Evolutionary conservation across 2,797 vertebrate genomes (phyloP).

Genomic region (Anomalospiza imberbis): DNA sequence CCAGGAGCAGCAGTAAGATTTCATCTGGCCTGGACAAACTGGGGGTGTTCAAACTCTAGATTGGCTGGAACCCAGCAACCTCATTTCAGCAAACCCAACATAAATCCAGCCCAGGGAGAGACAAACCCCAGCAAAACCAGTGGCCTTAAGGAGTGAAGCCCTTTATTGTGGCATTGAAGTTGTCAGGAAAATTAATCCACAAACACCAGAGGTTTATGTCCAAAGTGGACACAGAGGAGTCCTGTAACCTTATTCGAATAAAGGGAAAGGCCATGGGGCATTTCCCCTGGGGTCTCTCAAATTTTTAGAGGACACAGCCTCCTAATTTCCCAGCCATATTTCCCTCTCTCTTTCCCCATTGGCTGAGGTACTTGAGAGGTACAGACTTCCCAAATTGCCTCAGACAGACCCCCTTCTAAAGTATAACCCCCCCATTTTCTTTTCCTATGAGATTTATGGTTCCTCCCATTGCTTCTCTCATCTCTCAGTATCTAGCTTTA

Average conservation of each 20-base stretch:
- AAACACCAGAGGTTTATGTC: background rate
- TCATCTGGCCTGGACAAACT: background rate
- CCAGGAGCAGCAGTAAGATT: background rate
- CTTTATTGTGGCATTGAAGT: background rate
- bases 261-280: background rate
- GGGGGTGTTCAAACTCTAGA: background rate
- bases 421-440: background rate
- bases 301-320: background rate
- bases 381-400: fast-evolving
- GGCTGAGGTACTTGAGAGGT: background rate
- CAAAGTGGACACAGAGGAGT: background rate
- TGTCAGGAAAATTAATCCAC: background rate
- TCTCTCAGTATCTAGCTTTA: background rate
- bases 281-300: background rate
- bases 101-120: background rate
- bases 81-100: background rate
- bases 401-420: background rate
- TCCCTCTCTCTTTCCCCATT: background rate
- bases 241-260: background rate
- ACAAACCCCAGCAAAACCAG: background rate
- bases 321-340: background rate
- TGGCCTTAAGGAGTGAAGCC: background rate
- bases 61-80: background rate
- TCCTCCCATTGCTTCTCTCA: background rate
- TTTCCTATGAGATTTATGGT: background rate